Evolutionary conservation across 1,140 invertebrate species (phyloP).

Genomic region (Platyscapa corneri): DNA sequence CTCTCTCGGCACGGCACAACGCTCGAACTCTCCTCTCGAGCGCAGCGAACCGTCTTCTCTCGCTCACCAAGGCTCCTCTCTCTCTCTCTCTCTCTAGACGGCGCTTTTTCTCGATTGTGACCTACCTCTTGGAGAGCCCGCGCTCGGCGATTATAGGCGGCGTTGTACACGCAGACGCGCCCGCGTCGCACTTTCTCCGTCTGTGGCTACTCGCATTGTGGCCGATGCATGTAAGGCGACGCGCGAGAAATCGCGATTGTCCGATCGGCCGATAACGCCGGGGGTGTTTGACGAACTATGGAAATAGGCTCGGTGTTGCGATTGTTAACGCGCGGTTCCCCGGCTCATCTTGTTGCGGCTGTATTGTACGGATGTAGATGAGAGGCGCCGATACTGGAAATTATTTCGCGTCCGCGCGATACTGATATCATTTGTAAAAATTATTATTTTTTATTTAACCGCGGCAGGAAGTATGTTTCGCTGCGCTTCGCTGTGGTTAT

Average conservation of each 20-base stretch:
- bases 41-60: constrained; percentile 39
- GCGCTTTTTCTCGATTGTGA: not conserved
- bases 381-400: not conserved
- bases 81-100: constrained; percentile 9
- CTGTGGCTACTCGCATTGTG: not conserved
- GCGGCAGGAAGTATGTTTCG: not conserved
- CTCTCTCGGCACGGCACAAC: constrained; percentile 32
- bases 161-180: too few relatives aligned
- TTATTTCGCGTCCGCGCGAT: not conserved
- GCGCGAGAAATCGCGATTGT: not conserved
- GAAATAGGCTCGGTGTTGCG: constrained; percentile 10
- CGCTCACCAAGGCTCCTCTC: not conserved
- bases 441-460: not conserved
- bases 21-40: constrained; percentile 8
- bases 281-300: constrained; percentile 23
- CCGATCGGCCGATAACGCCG: not conserved
- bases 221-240: not conserved
- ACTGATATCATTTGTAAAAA: not conserved
- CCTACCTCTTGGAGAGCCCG: not conserved
- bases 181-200: not conserved
- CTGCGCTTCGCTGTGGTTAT: not conserved
- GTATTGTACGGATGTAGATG: not conserved
- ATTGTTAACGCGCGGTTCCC: not conserved
- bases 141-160: not conserved
- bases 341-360: not conserved